These are phyloP conservation scores for Tiaroga cobitis DNA, from an alignment of 2,797 vertebrate genomes.

Conservation along the genomic window DNA sequence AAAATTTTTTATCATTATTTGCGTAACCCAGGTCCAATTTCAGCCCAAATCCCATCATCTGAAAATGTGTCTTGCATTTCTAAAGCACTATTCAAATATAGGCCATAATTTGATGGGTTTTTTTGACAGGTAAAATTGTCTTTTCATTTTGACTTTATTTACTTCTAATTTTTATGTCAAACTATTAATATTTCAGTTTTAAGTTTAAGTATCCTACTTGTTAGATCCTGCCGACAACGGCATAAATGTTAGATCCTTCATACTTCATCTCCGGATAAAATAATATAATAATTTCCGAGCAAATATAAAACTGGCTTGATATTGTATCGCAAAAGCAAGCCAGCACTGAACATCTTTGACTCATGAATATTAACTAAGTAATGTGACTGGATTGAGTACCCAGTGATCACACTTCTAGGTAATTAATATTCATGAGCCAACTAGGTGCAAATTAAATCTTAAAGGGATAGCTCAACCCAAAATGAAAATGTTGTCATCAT, in stretches of 20 bases:
- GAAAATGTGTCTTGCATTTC: background rate
- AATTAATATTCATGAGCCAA: slow-evolving; percentile 20
- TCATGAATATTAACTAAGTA: background rate
- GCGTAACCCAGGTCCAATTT: background rate
- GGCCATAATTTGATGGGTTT: background rate
- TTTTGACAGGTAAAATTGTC: background rate
- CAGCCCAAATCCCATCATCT: background rate
- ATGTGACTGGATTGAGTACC: background rate
- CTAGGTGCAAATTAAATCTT: background rate
- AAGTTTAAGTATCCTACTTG: background rate
- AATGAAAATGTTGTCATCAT: background rate
- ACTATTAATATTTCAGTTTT: background rate
- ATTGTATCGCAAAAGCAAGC: background rate
- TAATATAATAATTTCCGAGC: background rate
- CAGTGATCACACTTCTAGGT: background rate
- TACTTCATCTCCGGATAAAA: background rate
- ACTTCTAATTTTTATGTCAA: background rate
- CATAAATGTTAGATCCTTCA: background rate
- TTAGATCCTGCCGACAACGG: background rate
- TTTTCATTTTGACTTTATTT: background rate
- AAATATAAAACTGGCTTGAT: background rate
- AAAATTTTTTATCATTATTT: background rate
- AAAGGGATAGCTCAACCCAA: background rate
- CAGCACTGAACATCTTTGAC: background rate
- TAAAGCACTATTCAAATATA: background rate